phyloP scores from a whole-genome alignment of 64 coral and sea anemone genomes.

The Trachythela sp. region DNA sequence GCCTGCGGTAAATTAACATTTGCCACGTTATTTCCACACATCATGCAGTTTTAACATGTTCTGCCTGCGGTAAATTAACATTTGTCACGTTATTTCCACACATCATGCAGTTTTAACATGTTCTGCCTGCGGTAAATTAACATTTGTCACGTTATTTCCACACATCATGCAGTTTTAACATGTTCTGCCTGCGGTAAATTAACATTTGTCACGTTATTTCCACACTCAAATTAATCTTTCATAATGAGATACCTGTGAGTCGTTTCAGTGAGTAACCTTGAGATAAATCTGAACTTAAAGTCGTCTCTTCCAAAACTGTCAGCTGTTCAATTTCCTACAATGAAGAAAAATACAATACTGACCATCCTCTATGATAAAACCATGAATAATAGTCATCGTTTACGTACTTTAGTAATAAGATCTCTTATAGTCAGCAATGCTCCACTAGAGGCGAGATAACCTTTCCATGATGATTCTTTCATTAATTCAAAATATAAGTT shows the following conservation, averaged over 20 bases:
- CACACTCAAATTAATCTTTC: neutral
- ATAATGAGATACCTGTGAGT: conserved; percentile 51
- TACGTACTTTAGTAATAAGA: conserved; percentile 75
- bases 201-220: no score
- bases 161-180: no score
- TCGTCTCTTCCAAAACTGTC: conserved; percentile 77
- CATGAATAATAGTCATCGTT: no score
- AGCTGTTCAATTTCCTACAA: conserved; percentile 83
- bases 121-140: no score
- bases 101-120: no score
- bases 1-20: no score
- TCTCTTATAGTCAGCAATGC: conserved; percentile 74
- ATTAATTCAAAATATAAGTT: conserved; percentile 84
- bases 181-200: no score
- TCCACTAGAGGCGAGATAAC: conserved; percentile 71
- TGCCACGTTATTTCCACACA: no score
- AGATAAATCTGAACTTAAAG: conserved; percentile 94
- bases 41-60: no score
- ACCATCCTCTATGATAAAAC: neutral
- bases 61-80: no score
- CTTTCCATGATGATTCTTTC: conserved; percentile 74
- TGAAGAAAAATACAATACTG: neutral
- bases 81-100: no score
- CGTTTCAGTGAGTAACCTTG: conserved; percentile 94
- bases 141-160: no score